Base-by-base conservation (phyloP, 2,888 invertebrate species). In the Sabatieria punctata region DNA sequence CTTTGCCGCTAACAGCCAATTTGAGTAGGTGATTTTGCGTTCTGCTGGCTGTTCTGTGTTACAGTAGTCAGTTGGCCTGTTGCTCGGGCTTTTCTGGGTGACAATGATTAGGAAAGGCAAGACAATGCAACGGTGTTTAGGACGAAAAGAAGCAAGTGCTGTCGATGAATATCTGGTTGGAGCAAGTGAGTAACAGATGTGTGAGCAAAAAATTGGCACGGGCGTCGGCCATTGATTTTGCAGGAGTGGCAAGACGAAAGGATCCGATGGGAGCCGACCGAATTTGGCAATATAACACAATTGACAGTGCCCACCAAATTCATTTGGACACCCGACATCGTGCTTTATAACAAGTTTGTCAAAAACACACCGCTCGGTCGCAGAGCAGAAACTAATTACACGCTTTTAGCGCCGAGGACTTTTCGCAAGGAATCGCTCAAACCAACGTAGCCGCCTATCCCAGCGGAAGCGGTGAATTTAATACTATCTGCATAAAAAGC, bases 361-460 rank as follows among this genome's bases (percentile, higher is more conserved):
- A n/a, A n/a, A n/a, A n/a, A n/a, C n/a, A n/a, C n/a, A n/a, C n/a
- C n/a, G n/a, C 8, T 15, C 19, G 13, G 24, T 41, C 8, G 24
- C 22, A 11, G 8, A 21, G 19, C 8, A 24, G 6, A 41, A 18
- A 41, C 8, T 33, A 33, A 33, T 33, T 13, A 33, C 11, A 38
- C 19, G 22, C 22, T 49, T 55, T 51, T 59, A 74, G 73, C 57
- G 74, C 73, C 23, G 72, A 73, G 55, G 74, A 74, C 57, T 74
- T 72, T 57, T 72, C 72, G 1, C 64, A 67, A 2, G 73, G 74
- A 1, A 73, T 73, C 58, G 72, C 73, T 70, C 69, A 71, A 50
- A 72, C 71, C 47, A 70, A 73, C 52, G 73, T 73, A 2, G 72
- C 73, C 70, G 69, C 74, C 13, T 57, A 62, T 13, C 55, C 58